phyloP scores from a whole-genome alignment of 2,797 vertebrate genomes.

The Hydrocynus forskahlii region DNA sequence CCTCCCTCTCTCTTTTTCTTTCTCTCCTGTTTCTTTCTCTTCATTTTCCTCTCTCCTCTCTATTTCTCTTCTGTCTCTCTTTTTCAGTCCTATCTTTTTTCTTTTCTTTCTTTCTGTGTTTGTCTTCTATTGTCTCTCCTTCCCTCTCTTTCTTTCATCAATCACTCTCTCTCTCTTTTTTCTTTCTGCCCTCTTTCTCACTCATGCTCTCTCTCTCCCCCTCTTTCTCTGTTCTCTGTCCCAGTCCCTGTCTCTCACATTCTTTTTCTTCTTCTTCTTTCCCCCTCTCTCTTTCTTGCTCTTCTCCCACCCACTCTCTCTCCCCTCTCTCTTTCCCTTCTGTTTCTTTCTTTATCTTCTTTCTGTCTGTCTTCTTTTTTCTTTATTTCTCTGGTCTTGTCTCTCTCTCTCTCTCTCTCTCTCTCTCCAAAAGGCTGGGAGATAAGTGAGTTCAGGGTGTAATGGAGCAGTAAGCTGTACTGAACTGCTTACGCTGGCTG shows the following conservation, averaged over 20 bases:
- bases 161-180: not conserved
- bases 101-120: not conserved
- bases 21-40: not conserved
- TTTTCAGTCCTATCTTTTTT: not conserved
- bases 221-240: not conserved
- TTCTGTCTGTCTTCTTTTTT: not conserved
- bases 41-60: too few relatives aligned
- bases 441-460: not conserved
- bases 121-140: not conserved
- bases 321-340: not conserved
- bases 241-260: not conserved
- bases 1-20: not conserved
- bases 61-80: too few relatives aligned
- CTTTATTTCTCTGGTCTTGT: not conserved
- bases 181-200: not conserved
- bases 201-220: not conserved
- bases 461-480: conserved; percentile 6
- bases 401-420: conserved; percentile 2
- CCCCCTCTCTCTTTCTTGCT: too few relatives aligned
- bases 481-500: too few relatives aligned
- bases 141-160: not conserved
- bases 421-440: not conserved
- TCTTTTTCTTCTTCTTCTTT: not conserved
- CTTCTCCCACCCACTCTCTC: not conserved
- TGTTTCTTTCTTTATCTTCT: not conserved